Percentiles rank a stretch among this genome's conserved stretches.
phyloP scores from a whole-genome alignment of 2,888 invertebrate genomes.

The Latrodectus elegans region DNA sequence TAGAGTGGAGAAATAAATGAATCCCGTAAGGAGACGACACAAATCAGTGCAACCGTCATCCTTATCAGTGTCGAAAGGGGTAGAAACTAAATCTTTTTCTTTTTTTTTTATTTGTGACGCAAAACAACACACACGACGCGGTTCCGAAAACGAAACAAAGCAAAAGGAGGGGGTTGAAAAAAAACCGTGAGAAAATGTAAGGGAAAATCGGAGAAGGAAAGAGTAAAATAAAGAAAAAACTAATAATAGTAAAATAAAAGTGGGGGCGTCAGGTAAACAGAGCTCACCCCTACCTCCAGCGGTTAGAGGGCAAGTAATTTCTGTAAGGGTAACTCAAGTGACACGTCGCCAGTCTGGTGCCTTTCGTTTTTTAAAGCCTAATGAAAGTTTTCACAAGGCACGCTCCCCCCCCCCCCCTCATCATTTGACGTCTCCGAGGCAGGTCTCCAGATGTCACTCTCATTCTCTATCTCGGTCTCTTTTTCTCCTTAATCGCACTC shows the following conservation, averaged over 20 bases:
- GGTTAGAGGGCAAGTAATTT: slow-evolving; percentile 69
- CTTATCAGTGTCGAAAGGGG: too few relatives aligned
- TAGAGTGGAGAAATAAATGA: too few relatives aligned
- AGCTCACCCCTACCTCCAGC: slow-evolving; percentile 29
- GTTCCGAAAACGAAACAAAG: too few relatives aligned
- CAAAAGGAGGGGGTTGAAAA: too few relatives aligned
- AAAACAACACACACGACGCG: too few relatives aligned
- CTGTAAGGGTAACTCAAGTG: slow-evolving; percentile 64
- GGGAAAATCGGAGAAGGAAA: neutral
- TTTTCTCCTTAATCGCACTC: neutral
- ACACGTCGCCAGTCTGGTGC: slow-evolving; percentile 67
- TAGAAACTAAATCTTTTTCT: too few relatives aligned
- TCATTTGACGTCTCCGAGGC: slow-evolving; percentile 43
- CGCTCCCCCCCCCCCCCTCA: slow-evolving; percentile 20
- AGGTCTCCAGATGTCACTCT: slow-evolving; percentile 60
- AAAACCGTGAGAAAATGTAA: neutral
- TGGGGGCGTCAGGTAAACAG: slow-evolving; percentile 67
- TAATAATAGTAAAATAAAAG: neutral
- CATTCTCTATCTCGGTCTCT: neutral
- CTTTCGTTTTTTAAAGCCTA: slow-evolving; percentile 53
- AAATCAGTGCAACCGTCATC: too few relatives aligned
- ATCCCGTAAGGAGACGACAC: too few relatives aligned
- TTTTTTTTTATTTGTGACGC: too few relatives aligned
- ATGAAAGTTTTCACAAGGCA: slow-evolving; percentile 65
- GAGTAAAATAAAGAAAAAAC: slow-evolving; percentile 31